Evolutionary conservation across 2,113 vertebrate genomes (phyloP).

Genomic region (Dipodomys ordii): DNA sequence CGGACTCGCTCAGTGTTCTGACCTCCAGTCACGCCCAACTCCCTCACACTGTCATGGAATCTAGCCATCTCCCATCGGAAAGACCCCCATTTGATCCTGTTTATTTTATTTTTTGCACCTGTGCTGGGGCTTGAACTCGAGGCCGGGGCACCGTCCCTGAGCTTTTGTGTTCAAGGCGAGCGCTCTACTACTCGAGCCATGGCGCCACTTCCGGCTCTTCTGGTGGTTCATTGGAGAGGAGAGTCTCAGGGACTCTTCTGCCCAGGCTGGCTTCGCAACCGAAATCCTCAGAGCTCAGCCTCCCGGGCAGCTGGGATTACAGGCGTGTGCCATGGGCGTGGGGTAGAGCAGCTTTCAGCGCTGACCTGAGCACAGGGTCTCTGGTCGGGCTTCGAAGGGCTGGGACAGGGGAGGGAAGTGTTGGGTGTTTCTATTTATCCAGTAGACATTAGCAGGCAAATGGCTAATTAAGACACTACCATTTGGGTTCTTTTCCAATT

Average conservation of each 20-base stretch:
- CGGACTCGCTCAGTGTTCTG: conserved; percentile 21
- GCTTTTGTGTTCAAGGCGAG: too few relatives aligned
- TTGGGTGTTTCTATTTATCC: conserved; percentile 23
- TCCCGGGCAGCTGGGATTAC: too few relatives aligned
- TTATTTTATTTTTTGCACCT: too few relatives aligned
- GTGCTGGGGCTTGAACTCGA: too few relatives aligned
- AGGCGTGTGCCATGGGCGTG: neutral
- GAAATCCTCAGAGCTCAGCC: neutral
- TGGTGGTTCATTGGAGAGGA: too few relatives aligned
- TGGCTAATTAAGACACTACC: conserved; percentile 65
- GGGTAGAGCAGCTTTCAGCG: neutral
- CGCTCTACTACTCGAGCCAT: too few relatives aligned
- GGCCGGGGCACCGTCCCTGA: too few relatives aligned
- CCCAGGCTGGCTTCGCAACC: neutral
- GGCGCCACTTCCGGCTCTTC: too few relatives aligned
- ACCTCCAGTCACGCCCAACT: conserved; percentile 58
- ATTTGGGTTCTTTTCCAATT: conserved; percentile 72
- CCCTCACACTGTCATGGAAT: neutral
- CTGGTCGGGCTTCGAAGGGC: neutral
- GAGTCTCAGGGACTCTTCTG: too few relatives aligned
- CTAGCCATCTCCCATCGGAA: neutral
- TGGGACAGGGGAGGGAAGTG: conserved; percentile 5
- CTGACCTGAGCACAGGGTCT: neutral
- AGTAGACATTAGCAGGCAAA: conserved; percentile 49
- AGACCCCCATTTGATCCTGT: neutral